Percentiles rank a stretch among this genome's conserved stretches.
Conservation (phyloP, 2,888 invertebrate genomes). For the Hydrotaea cyrtoneurina region DNA sequence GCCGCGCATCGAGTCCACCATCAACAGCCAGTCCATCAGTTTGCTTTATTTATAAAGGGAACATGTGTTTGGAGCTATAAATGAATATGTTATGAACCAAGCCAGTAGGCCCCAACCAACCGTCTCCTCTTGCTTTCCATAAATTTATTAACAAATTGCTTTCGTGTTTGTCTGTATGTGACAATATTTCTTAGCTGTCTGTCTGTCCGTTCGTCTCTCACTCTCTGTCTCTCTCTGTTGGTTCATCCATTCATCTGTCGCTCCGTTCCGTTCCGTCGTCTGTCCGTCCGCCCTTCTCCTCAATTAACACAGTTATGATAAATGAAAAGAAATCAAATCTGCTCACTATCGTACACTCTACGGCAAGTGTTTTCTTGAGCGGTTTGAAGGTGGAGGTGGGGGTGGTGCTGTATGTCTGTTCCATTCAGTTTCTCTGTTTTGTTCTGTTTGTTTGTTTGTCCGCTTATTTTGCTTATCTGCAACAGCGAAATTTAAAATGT, state of each 20-base stretch:
- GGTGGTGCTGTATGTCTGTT: neutral
- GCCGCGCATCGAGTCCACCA: neutral
- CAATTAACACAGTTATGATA: conserved; percentile 53
- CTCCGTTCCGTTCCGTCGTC: neutral
- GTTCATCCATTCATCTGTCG: neutral
- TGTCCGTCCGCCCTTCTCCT: conserved; percentile 33
- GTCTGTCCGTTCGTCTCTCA: neutral
- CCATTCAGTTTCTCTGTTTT: neutral
- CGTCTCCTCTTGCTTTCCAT: neutral
- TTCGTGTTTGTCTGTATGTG: neutral
- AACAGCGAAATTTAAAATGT: neutral
- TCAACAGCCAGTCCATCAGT: neutral
- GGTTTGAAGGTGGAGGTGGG: too few relatives aligned
- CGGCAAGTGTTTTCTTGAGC: neutral
- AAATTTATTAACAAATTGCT: conserved; percentile 24
- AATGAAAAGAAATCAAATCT: conserved; percentile 43
- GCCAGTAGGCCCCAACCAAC: neutral
- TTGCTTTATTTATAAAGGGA: conserved; percentile 4
- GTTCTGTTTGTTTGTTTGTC: neutral
- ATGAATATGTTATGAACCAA: neutral
- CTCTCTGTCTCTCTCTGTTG: neutral
- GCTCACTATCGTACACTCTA: neutral
- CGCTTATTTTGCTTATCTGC: neutral
- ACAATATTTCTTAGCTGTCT: neutral
- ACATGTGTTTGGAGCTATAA: conserved; percentile 29